These are phyloP conservation scores for Kradibia gibbosae DNA, from an alignment of 1,140 invertebrate genomes.

Conservation along the genomic window DNA sequence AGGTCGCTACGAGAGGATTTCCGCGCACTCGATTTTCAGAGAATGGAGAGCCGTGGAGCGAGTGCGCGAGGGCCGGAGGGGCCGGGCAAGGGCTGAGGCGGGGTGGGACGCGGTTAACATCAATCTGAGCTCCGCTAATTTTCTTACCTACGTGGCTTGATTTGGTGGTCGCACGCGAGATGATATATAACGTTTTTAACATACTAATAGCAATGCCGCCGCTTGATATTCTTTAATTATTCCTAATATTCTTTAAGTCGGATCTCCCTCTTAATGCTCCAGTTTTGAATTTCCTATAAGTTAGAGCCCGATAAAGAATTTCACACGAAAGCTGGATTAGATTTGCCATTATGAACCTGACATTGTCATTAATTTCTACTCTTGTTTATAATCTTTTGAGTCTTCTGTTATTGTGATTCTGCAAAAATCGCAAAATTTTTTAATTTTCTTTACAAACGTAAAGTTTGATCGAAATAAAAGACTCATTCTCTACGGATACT, in stretches of 20 bases:
- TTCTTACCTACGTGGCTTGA: conserved; percentile 15
- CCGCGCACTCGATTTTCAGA: conserved; percentile 19
- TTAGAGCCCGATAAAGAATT: background rate
- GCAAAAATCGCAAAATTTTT: too few relatives aligned
- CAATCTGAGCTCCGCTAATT: conserved; percentile 21
- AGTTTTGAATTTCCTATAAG: background rate
- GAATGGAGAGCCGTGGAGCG: background rate
- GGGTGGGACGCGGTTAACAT: conserved; percentile 14
- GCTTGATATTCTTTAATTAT: too few relatives aligned
- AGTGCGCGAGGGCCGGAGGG: background rate
- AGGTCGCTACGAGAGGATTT: conserved; percentile 26
- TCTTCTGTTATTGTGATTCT: too few relatives aligned
- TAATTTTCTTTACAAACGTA: too few relatives aligned
- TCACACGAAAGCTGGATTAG: background rate
- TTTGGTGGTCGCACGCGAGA: conserved; percentile 18
- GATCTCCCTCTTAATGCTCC: background rate
- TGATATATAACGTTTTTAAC: conserved; percentile 18
- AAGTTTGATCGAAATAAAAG: too few relatives aligned
- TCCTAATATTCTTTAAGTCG: too few relatives aligned
- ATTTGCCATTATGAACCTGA: background rate
- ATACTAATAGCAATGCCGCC: background rate
- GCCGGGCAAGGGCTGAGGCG: background rate
- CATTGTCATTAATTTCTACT: background rate
- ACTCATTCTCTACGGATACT: too few relatives aligned
- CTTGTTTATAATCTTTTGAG: too few relatives aligned